phyloP scores from a whole-genome alignment of 2,888 invertebrate genomes.

The Periphyllus acericola region DNA sequence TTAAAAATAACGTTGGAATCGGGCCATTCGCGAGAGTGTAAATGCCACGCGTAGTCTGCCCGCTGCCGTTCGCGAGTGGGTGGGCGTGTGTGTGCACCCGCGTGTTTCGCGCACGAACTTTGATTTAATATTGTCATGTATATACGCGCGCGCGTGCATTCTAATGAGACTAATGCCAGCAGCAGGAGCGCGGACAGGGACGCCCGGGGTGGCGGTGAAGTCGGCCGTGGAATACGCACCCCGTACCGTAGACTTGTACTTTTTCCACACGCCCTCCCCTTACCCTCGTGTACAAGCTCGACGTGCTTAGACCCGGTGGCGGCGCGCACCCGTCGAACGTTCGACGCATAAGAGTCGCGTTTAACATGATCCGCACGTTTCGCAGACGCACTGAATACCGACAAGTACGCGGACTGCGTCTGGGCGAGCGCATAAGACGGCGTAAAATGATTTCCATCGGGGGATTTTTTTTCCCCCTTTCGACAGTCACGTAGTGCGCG shows the following conservation, averaged over 20 bases:
- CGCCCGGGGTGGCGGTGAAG: no score
- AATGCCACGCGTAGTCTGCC: no score
- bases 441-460: background rate
- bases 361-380: background rate
- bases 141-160: background rate
- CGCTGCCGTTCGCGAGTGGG: no score
- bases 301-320: no score
- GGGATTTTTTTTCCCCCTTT: background rate
- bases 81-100: no score
- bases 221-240: background rate
- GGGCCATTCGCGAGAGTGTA: background rate
- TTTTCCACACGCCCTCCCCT: background rate
- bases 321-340: no score
- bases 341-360: background rate
- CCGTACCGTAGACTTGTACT: background rate
- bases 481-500: background rate
- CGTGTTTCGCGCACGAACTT: no score
- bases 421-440: background rate
- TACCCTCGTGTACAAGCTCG: background rate
- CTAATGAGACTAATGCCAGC: no score
- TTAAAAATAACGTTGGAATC: slow-evolving; percentile 33
- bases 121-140: background rate
- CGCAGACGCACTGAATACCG: no score
- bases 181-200: no score
- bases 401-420: no score